Percentiles rank a stretch among this genome's conserved stretches.
phyloP scores from a whole-genome alignment of 2,797 vertebrate species.

The Cottoperca gobio region DNA sequence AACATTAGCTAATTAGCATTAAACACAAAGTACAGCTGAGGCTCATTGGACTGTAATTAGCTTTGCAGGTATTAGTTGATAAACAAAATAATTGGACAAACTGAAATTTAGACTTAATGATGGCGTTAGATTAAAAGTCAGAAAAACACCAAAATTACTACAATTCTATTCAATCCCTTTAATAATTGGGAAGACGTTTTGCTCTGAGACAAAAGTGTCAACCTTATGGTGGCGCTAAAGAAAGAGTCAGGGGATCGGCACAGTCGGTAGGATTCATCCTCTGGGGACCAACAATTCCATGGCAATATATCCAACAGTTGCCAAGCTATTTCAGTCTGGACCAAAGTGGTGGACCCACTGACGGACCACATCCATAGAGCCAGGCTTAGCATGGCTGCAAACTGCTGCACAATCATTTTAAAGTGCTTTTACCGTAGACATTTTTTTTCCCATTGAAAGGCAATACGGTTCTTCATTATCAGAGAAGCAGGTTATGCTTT shows the following conservation, averaged over 20 bases:
- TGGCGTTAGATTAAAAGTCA: neutral
- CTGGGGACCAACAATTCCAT: neutral
- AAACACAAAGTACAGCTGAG: neutral
- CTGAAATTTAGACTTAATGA: neutral
- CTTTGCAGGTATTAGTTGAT: neutral
- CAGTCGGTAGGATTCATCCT: neutral
- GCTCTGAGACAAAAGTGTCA: neutral
- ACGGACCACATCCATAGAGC: neutral
- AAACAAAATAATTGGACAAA: neutral
- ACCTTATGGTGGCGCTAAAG: neutral
- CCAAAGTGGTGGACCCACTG: neutral
- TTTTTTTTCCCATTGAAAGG: constrained; percentile 1
- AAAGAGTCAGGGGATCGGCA: neutral
- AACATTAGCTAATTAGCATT: neutral
- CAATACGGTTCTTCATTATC: neutral
- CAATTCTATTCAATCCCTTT: neutral
- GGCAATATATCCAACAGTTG: neutral
- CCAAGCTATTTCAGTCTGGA: neutral
- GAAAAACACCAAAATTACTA: neutral
- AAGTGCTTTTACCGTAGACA: neutral
- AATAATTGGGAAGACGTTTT: neutral
- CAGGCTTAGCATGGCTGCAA: neutral
- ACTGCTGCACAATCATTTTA: neutral
- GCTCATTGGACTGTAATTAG: neutral
- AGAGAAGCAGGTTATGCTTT: no score